phyloP scores from a whole-genome alignment of 2,888 invertebrate species.

The Hesperia comma region DNA sequence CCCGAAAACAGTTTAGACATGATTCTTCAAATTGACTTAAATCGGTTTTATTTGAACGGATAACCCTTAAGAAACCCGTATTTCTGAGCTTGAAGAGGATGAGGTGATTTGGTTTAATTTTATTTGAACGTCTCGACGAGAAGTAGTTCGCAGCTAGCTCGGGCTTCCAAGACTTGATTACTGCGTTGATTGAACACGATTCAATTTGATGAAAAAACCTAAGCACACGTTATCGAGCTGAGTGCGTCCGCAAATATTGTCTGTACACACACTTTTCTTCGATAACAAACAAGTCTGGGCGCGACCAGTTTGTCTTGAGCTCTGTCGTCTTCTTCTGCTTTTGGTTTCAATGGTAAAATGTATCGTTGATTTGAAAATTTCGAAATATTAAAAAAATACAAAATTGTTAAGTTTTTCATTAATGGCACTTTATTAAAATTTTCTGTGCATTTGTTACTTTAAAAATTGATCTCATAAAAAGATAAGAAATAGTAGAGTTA shows the following conservation, averaged over 20 bases:
- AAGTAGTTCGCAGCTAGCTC: conserved; percentile 29
- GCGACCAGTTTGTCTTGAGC: conserved; percentile 52
- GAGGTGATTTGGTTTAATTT: conserved; percentile 33
- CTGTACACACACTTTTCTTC: conserved; percentile 69
- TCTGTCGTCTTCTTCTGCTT: conserved; percentile 27
- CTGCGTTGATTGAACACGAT: conserved; percentile 48
- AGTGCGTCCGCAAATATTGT: conserved; percentile 75
- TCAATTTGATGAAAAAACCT: conserved; percentile 55
- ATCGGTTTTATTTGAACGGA: no score
- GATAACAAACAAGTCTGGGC: conserved; percentile 76
- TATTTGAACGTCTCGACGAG: conserved; percentile 23
- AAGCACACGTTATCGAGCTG: conserved; percentile 64
- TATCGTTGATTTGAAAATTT: no score
- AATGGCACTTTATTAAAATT: no score
- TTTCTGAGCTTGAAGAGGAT: conserved; percentile 3
- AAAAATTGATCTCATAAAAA: no score
- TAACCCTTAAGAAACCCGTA: no score
- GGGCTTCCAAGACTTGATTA: conserved; percentile 40
- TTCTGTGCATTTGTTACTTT: no score
- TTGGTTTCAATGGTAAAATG: no score
- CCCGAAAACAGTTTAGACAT: no score
- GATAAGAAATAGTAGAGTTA: no score
- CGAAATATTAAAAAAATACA: no score
- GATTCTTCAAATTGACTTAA: no score
- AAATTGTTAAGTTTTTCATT: no score